These are phyloP conservation scores for Mesorhabditis spiculigera DNA, from an alignment of 2,888 invertebrate species.

Conservation along the genomic window DNA sequence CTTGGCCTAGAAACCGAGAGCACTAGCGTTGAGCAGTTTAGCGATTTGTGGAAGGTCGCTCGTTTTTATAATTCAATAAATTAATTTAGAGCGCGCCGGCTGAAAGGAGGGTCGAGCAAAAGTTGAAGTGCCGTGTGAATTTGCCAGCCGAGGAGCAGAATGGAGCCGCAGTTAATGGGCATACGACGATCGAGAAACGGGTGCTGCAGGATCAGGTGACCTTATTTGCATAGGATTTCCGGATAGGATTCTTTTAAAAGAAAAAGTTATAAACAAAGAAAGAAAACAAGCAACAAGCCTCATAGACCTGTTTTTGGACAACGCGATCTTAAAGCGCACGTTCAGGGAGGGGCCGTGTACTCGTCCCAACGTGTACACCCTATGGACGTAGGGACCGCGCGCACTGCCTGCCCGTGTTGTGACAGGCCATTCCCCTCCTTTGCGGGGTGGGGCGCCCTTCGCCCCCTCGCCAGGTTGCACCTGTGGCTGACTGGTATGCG, in stretches of 20 bases:
- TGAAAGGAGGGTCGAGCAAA: constrained; percentile 33
- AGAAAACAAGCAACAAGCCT: not conserved
- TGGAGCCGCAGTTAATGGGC: not conserved
- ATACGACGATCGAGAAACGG: not conserved
- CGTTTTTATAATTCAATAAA: not conserved
- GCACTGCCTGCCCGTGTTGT: too few species aligned
- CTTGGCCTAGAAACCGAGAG: constrained; percentile 37
- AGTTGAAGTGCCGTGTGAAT: constrained; percentile 27
- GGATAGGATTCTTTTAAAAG: not conserved
- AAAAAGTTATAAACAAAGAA: not conserved
- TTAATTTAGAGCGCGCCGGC: constrained; percentile 11
- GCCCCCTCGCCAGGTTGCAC: too few species aligned
- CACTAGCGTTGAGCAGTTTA: constrained; percentile 33
- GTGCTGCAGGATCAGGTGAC: too few species aligned
- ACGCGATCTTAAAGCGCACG: too few species aligned
- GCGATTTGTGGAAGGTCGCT: constrained; percentile 27
- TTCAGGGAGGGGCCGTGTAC: too few species aligned
- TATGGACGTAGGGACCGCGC: too few species aligned
- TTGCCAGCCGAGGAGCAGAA: constrained; percentile 4
- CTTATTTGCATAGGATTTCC: too few species aligned
- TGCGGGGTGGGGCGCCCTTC: too few species aligned
- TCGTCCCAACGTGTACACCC: too few species aligned
- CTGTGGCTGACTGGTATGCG: too few species aligned
- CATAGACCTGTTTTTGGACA: not conserved
- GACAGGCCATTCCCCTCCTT: too few species aligned